Evolutionary conservation across 2,888 invertebrate genomes (phyloP).

Genomic region (Luffia ferchaultella): DNA sequence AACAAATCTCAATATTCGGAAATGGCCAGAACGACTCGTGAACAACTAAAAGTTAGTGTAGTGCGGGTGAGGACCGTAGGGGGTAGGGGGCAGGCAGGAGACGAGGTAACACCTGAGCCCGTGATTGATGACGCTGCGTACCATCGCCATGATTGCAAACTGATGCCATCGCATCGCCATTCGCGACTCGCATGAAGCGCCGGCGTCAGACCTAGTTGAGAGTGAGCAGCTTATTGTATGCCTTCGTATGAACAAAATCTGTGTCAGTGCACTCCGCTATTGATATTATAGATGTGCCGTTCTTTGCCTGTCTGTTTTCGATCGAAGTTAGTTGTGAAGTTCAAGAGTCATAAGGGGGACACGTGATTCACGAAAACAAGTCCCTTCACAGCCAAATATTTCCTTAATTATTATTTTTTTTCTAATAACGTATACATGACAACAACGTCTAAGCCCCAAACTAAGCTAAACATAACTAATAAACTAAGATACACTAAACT

Average conservation of each 20-base stretch:
- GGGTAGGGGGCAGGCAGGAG: constrained; percentile 15
- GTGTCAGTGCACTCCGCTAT: not conserved
- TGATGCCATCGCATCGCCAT: constrained; percentile 21
- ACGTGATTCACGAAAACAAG: too few species aligned
- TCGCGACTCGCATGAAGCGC: not conserved
- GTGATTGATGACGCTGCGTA: constrained; percentile 52
- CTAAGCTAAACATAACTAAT: too few species aligned
- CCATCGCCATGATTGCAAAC: constrained; percentile 49
- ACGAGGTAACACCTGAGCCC: constrained; percentile 44
- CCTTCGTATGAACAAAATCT: not conserved
- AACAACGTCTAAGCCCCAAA: too few species aligned
- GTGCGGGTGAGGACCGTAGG: not conserved
- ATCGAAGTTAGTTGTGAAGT: too few species aligned
- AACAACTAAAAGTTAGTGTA: not conserved
- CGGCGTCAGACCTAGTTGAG: not conserved
- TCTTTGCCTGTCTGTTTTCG: too few species aligned
- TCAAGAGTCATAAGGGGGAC: too few species aligned
- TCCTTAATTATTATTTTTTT: too few species aligned
- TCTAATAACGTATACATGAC: too few species aligned
- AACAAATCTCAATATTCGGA: not conserved
- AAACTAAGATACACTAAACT: too few species aligned
- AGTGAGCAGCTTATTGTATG: not conserved
- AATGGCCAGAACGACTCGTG: not conserved
- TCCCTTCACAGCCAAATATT: too few species aligned
- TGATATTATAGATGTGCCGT: too few species aligned